Percentiles rank a stretch among this genome's conserved stretches.
Evolutionary conservation across 2,113 vertebrate genomes (phyloP).

Genomic region (Neogobius melanostomus): DNA sequence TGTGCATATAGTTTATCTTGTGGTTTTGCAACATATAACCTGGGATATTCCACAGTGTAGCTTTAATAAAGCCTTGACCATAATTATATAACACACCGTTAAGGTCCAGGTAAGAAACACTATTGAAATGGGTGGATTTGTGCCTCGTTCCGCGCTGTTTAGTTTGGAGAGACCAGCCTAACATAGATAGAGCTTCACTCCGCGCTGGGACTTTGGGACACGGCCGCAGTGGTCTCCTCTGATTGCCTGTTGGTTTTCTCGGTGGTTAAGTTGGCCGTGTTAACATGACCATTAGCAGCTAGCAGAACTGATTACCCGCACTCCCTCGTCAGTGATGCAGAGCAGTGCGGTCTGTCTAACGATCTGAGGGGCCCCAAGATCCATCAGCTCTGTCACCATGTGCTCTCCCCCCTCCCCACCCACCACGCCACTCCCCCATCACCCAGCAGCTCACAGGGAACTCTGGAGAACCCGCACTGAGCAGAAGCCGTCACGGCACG

Average conservation of each 20-base stretch:
- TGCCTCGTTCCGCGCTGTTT: too few relatives aligned
- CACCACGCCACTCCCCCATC: conserved; percentile 65
- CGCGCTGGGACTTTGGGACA: neutral
- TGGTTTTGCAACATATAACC: too few relatives aligned
- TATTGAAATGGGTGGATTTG: too few relatives aligned
- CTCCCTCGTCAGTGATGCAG: conserved; percentile 81
- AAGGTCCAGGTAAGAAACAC: too few relatives aligned
- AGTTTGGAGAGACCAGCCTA: too few relatives aligned
- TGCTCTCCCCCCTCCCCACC: conserved; percentile 46
- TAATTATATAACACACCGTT: too few relatives aligned
- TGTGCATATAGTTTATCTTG: too few relatives aligned
- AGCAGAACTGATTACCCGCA: conserved; percentile 89
- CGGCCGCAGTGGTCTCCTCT: neutral
- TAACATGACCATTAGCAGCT: conserved; percentile 64
- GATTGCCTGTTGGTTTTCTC: conserved; percentile 9
- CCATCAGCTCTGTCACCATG: conserved; percentile 88
- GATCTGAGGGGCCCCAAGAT: conserved; percentile 90
- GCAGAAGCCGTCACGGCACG: neutral
- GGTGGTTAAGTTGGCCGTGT: conserved; percentile 1
- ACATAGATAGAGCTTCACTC: too few relatives aligned
- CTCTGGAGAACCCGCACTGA: conserved; percentile 12
- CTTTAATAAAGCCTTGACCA: too few relatives aligned
- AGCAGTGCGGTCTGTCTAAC: conserved; percentile 87
- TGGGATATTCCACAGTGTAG: too few relatives aligned
- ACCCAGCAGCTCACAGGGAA: conserved; percentile 79